phyloP scores from a whole-genome alignment of 2,797 vertebrate genomes.

The Channallabes apus region DNA sequence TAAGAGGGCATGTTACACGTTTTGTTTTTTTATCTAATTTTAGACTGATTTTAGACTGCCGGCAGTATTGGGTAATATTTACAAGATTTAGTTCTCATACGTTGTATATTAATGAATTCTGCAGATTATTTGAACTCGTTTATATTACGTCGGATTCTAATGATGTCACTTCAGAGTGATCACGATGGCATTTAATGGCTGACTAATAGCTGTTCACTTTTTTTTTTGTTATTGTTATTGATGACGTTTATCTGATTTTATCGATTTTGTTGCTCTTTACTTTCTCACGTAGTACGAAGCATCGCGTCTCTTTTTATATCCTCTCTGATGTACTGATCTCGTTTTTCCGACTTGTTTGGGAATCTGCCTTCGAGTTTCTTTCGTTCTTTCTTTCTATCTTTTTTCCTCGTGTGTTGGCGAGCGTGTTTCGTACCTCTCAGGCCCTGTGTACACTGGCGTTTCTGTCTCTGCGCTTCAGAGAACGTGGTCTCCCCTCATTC shows the following conservation, averaged over 20 bases:
- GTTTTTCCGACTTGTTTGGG: background rate
- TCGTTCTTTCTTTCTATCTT: background rate
- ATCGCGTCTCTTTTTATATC: constrained; percentile 54
- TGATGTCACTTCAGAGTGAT: constrained; percentile 72
- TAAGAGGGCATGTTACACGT: constrained; percentile 86
- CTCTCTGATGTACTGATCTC: constrained; percentile 1
- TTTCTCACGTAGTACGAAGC: constrained; percentile 67
- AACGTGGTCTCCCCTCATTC: constrained; percentile 6
- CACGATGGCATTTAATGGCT: constrained; percentile 73
- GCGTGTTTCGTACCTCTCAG: constrained; percentile 38
- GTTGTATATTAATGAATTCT: constrained; percentile 86
- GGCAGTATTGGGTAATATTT: constrained; percentile 94
- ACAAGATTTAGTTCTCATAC: constrained; percentile 91
- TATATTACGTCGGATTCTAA: constrained; percentile 85
- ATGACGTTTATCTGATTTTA: constrained; percentile 61
- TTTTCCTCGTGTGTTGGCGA: background rate
- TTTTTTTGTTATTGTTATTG: constrained; percentile 63
- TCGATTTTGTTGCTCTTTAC: constrained; percentile 43
- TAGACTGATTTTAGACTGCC: constrained; percentile 92
- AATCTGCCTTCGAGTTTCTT: background rate
- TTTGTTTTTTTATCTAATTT: constrained; percentile 75
- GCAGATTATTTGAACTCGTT: constrained; percentile 76
- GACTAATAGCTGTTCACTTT: constrained; percentile 69
- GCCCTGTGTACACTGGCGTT: constrained; percentile 38
- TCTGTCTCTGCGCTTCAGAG: constrained; percentile 34